Evolutionary conservation across 2,888 invertebrate genomes (phyloP), one percentile per base, ranked within the genome.

Genomic region (Serrognathus titanus): DNA sequence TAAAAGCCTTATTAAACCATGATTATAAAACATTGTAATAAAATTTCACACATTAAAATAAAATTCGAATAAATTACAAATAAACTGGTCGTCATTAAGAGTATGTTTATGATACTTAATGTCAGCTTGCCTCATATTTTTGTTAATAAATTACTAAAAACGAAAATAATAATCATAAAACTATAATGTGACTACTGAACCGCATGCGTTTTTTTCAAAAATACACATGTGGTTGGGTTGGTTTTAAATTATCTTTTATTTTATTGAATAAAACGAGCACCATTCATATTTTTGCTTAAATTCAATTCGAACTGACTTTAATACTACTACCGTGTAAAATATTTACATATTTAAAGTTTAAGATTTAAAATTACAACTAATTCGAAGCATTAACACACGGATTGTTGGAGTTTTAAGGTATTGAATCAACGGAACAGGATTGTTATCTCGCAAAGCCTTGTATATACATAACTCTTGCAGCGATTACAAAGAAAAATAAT

Each of bases 1-100:
- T 75, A 76, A 76, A 71, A 72, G 71, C 69, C 76, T 77, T 77
- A 78, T 78, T 78, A 78, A 78, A 76, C 70, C 74, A 75, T 75
- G 76, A 78, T 78, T 78, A 77, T 77, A 77, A 77, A 77, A 78
- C 76, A 77, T 77, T 76, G 77, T 76, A 76, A 78, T 78, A 78
- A 78, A 78, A 78, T 76, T 77, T 77, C 71, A 75, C 76, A 72
- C 75, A 78, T 78, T 78, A 78, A 78, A 78, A 78, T 78, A 78
- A 78, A 78, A 78, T 75, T 76, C 77, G 71, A 70, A 78, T 78
- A 78, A 78, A 78, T 78, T 77, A 75, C 67, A 71, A 75, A 75
- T 75, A 77, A 77, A 77, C 76, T 75, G 75, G 75, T 75, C 71
- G 76, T 74, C 76, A 77, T 78, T 78, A 78, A 73, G 75, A 71